phyloP scores from a whole-genome alignment of 92 coral and sea anemone species.

The Blastomussa wellsi region DNA sequence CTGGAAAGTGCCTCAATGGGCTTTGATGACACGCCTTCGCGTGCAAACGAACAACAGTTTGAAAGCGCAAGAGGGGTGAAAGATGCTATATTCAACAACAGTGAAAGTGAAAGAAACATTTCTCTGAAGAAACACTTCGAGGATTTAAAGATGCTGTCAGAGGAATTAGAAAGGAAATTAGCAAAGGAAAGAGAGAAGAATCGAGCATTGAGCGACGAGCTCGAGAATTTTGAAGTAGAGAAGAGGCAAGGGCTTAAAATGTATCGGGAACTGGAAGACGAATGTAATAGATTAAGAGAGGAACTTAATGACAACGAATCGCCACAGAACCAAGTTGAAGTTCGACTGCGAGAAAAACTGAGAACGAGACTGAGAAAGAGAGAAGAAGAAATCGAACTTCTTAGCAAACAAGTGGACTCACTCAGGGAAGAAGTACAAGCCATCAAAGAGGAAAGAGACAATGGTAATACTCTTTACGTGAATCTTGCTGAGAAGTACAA shows the following conservation, averaged over 20 bases:
- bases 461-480: conserved; percentile 14
- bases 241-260: neutral
- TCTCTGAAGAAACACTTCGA: conserved; percentile 28
- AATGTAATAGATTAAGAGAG: conserved; percentile 20
- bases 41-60: neutral
- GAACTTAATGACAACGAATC: conserved; percentile 10
- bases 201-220: conserved; percentile 20
- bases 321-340: conserved; percentile 8
- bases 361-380: conserved; percentile 2
- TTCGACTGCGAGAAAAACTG: conserved; percentile 9
- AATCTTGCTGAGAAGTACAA: conserved; percentile 29
- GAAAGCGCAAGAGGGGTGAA: neutral
- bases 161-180: conserved; percentile 31
- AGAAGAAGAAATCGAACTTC: conserved; percentile 36
- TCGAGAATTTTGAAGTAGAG: conserved; percentile 32
- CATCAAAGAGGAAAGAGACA: conserved; percentile 33
- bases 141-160: neutral
- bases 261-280: conserved; percentile 42
- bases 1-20: conserved; percentile 4
- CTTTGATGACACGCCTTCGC: neutral
- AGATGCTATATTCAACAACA: neutral
- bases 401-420: conserved; percentile 22
- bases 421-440: conserved; percentile 19
- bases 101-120: conserved; percentile 1
- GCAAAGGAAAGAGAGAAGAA: conserved; percentile 21